These are phyloP conservation scores for Anorthoa munda DNA, from an alignment of 2,888 invertebrate species.

Conservation along the genomic window DNA sequence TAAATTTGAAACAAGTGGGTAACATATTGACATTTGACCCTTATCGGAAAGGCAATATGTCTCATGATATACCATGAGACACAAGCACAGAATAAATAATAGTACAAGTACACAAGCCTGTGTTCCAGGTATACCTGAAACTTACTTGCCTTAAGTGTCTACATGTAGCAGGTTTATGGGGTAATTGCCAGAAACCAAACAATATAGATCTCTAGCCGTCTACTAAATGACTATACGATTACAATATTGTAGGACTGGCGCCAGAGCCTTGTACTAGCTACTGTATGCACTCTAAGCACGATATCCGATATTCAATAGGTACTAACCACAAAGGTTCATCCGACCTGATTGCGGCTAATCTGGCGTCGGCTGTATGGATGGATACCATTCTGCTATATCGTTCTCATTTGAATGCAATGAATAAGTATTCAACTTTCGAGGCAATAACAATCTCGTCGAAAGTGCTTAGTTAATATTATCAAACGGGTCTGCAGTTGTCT, in stretches of 20 bases:
- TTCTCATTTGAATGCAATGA: conserved; percentile 37
- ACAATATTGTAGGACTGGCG: conserved; percentile 12
- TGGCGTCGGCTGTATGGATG: conserved; percentile 65
- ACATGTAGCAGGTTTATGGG: neutral
- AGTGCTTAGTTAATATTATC: conserved; percentile 22
- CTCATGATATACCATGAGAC: neutral
- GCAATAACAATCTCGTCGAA: conserved; percentile 36
- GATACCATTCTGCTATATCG: conserved; percentile 28
- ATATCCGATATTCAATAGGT: conserved; percentile 76
- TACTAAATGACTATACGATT: neutral
- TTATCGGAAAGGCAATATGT: neutral
- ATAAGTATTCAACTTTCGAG: conserved; percentile 28
- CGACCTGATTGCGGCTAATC: conserved; percentile 81
- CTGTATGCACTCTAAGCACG: conserved; percentile 69
- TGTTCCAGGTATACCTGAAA: too few species aligned
- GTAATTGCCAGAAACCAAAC: neutral
- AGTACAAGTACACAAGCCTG: too few species aligned
- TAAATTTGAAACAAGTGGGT: conserved; percentile 15
- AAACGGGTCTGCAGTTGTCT: conserved; percentile 15
- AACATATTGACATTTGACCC: conserved; percentile 1
- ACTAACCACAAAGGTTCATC: conserved; percentile 79
- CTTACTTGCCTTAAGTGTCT: too few species aligned
- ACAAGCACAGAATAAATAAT: too few species aligned
- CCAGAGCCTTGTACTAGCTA: conserved; percentile 19
- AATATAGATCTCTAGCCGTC: neutral